phyloP scores from a whole-genome alignment of 1,140 invertebrate genomes.

The Leptoteleia sp. region DNA sequence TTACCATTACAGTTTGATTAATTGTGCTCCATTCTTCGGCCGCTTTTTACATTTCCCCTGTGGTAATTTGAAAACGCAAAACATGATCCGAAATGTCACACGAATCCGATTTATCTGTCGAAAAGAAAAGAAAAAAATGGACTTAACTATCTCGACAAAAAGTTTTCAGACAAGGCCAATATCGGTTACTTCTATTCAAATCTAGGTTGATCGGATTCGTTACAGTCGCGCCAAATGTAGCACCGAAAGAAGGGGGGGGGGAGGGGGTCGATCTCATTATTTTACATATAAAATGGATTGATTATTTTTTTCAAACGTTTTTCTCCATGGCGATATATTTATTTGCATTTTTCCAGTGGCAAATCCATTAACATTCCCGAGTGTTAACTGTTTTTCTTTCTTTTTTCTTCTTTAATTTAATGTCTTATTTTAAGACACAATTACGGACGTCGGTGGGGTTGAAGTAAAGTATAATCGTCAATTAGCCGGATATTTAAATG shows the following conservation, averaged over 20 bases:
- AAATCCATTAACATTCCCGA: no score
- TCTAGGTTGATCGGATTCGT: conserved; percentile 14
- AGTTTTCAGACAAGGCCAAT: conserved; percentile 8
- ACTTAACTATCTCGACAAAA: conserved; percentile 5
- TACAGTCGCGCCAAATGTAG: no score
- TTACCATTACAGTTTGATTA: conserved; percentile 25
- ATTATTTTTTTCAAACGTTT: no score
- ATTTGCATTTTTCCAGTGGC: no score
- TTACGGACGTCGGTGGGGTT: background rate
- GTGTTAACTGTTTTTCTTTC: no score
- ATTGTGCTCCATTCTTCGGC: conserved; percentile 4
- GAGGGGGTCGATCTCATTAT: no score
- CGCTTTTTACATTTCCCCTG: conserved; percentile 27
- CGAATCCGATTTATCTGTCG: conserved; percentile 7
- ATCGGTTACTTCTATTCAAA: background rate
- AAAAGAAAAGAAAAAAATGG: conserved; percentile 15
- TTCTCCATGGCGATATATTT: no score
- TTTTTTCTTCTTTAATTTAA: no score
- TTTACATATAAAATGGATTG: no score
- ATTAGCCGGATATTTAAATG: conserved; percentile 12
- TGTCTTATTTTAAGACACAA: conserved; percentile 8
- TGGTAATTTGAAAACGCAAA: conserved; percentile 24
- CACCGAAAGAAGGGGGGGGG: no score
- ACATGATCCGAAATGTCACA: conserved; percentile 22
- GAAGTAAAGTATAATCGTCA: conserved; percentile 1